Evolutionary conservation across 2,888 invertebrate genomes (phyloP).

Genomic region (Ophion costatus): DNA sequence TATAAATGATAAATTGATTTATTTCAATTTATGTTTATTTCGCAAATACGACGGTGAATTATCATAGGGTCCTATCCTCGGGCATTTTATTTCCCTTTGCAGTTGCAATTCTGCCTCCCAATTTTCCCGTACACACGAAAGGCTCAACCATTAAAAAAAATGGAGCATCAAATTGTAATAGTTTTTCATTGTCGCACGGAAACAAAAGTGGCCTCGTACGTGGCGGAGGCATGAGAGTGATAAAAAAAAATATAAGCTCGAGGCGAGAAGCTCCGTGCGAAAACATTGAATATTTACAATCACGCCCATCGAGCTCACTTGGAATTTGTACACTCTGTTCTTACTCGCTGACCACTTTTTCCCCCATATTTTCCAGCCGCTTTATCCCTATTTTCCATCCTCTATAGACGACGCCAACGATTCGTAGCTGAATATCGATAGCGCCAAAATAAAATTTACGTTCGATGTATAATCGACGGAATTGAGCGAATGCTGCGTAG

Average conservation of each 20-base stretch:
- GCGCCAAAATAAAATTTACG: conserved; percentile 57
- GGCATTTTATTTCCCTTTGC: too few species aligned
- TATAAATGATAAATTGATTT: too few species aligned
- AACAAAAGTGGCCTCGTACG: neutral
- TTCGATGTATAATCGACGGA: conserved; percentile 27
- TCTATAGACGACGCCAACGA: conserved; percentile 56
- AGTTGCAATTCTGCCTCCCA: too few species aligned
- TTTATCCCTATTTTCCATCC: conserved; percentile 11
- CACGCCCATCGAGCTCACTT: conserved; percentile 58
- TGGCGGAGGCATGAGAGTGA: neutral
- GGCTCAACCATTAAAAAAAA: too few species aligned
- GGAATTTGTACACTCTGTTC: conserved; percentile 41
- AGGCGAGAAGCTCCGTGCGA: conserved; percentile 50
- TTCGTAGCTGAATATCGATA: conserved; percentile 78
- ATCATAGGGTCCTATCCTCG: too few species aligned
- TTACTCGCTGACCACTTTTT: conserved; percentile 45
- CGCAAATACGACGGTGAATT: too few species aligned
- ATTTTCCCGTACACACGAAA: too few species aligned
- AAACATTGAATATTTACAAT: conserved; percentile 78
- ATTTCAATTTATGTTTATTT: too few species aligned
- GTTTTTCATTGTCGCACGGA: neutral
- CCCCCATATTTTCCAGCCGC: conserved; percentile 40
- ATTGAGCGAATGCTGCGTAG: conserved; percentile 38
- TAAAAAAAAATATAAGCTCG: conserved; percentile 32
- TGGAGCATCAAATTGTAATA: too few species aligned